phyloP scores from a whole-genome alignment of 2,113 vertebrate genomes.

The Brachionichthys hirsutus region DNA sequence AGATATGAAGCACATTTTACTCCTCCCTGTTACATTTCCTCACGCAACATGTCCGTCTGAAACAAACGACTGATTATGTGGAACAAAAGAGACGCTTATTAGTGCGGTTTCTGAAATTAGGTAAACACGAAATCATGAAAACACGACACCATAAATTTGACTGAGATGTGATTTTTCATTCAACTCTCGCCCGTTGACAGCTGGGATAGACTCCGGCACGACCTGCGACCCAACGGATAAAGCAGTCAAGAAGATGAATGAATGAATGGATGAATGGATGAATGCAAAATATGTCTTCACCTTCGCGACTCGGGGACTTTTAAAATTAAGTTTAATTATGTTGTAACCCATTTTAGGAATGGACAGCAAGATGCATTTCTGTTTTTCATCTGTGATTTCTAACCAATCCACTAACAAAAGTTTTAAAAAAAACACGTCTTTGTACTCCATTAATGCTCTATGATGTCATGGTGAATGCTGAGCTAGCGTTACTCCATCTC shows the following conservation, averaged over 20 bases:
- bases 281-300: constrained; percentile 1
- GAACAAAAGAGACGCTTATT: constrained; percentile 35
- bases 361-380: not conserved
- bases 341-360: too few relatives aligned
- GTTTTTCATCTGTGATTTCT: constrained; percentile 3
- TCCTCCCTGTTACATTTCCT: constrained; percentile 75
- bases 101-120: constrained; percentile 12
- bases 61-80: constrained; percentile 46
- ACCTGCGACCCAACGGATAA: too few relatives aligned
- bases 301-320: not conserved
- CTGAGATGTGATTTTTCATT: too few relatives aligned
- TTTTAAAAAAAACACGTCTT: too few relatives aligned
- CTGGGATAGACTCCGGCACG: too few relatives aligned
- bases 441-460: constrained; percentile 7
- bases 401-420: constrained; percentile 1
- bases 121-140: not conserved
- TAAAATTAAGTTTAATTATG: not conserved
- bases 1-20: constrained; percentile 77
- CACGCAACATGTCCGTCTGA: constrained; percentile 29
- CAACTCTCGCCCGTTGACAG: too few relatives aligned
- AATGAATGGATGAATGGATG: too few relatives aligned
- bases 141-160: not conserved
- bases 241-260: too few relatives aligned
- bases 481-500: constrained; percentile 36
- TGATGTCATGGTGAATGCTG: constrained; percentile 46